Base-by-base conservation (phyloP, 2,797 vertebrate genomes). In the Hypotaenidia philippensis region DNA sequence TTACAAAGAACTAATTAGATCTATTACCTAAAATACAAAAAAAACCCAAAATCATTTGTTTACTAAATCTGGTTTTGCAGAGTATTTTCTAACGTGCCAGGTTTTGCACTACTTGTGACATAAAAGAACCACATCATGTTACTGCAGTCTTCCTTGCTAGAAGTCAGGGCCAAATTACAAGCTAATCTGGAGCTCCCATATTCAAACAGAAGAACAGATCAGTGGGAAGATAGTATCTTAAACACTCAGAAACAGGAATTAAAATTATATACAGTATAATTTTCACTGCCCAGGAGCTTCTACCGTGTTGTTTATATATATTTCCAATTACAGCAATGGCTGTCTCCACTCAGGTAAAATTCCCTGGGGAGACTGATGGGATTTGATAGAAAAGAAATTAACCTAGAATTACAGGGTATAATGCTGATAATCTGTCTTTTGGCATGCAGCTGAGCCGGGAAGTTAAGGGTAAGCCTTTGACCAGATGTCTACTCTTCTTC, bases 301-400 rank as follows among this genome's bases (percentile, higher is more conserved):
- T 38, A 88, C 21, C 17, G 7, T 49, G 53, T 59, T 25, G 18
- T 13, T 41, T 32, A 12, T 5, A 8, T 0, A 0, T 6, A 34
- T 57, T 75, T 91, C 68, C 26, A 32, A 1, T 32, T 52, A 49
- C 2, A 80, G 59, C 21, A n/a, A 34, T 61, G 45, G 16, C 4
- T 50, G 5, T 13, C 22, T 75, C 41, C 41, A 32, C 13, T 55
- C 59, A 79, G 50, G 72, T 79, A 19, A 31, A 88, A 82, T 21
- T 57, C 64, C 27, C 5, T 1, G 77, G 21, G 52, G 27, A 91
- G 27, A 55, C 50, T 57, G 74, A 82, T 20, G n/a, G 52, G 77
- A 95, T 93, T 87, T 90, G 40, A 83, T 15, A 82, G 88, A 56
- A 72, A 89, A 93, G 3, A 93, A 94, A 79, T 81, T 89, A 90